Evolutionary conservation across 2,888 invertebrate species (phyloP).

Genomic region (Listrodromus nycthemerus): DNA sequence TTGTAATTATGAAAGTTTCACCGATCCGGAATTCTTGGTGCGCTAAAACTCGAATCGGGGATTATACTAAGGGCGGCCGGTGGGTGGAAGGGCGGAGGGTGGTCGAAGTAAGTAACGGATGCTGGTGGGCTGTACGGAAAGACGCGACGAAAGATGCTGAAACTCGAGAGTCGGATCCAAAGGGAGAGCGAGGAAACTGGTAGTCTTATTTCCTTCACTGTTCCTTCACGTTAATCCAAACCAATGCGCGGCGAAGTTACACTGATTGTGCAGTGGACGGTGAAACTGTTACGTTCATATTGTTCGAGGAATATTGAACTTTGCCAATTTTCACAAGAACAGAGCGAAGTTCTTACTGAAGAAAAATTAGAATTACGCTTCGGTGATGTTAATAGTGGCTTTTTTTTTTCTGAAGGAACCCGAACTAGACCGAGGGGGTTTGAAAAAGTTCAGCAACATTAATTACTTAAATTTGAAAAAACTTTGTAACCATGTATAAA

Average conservation of each 20-base stretch:
- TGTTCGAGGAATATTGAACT: too few species aligned
- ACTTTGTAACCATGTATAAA: too few species aligned
- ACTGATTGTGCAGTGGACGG: background rate
- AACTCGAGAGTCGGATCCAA: slow-evolving; percentile 22
- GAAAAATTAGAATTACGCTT: too few species aligned
- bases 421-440: too few species aligned
- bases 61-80: slow-evolving; percentile 56
- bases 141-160: slow-evolving; percentile 30
- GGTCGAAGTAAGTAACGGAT: background rate
- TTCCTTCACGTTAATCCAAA: background rate
- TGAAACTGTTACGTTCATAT: background rate
- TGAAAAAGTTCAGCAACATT: too few species aligned
- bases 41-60: slow-evolving; percentile 70
- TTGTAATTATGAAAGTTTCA: slow-evolving; percentile 79
- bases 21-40: slow-evolving; percentile 67
- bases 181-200: background rate
- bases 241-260: background rate
- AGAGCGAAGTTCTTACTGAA: too few species aligned
- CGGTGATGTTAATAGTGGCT: too few species aligned
- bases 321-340: too few species aligned
- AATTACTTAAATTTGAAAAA: too few species aligned
- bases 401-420: too few species aligned
- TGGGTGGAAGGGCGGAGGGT: too few species aligned
- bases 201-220: background rate
- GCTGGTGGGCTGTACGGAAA: slow-evolving; percentile 15